Percentiles rank a stretch among this genome's conserved stretches.
phyloP scores from a whole-genome alignment of 1,140 invertebrate species.

The Calephelis nemesis region DNA sequence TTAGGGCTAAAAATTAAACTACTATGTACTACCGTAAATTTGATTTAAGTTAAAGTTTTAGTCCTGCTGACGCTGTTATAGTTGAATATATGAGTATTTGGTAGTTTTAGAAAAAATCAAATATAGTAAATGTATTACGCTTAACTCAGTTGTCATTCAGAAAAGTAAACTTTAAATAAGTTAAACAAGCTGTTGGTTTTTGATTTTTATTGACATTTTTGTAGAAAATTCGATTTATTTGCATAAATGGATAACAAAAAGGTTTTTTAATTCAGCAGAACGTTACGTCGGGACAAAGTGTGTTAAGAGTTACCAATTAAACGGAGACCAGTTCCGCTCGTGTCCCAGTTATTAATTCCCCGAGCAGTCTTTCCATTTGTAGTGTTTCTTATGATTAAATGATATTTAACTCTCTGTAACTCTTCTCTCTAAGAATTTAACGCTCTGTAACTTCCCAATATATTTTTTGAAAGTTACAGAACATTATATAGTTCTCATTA shows the following conservation, averaged over 20 bases:
- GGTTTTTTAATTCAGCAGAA: constrained; percentile 13
- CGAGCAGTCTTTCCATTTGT: constrained; percentile 2
- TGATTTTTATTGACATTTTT: constrained; percentile 12
- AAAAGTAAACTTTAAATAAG: constrained; percentile 8
- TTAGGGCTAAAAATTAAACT: too few species aligned
- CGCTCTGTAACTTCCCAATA: too few species aligned
- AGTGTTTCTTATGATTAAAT: constrained; percentile 17
- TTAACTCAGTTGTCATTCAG: neutral
- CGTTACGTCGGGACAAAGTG: constrained; percentile 11
- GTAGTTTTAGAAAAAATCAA: too few species aligned
- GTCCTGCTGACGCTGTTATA: too few species aligned
- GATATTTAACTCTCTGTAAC: too few species aligned
- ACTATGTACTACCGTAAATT: too few species aligned
- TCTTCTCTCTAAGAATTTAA: too few species aligned
- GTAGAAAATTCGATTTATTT: constrained; percentile 11
- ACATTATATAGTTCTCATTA: too few species aligned
- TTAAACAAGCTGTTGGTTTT: constrained; percentile 9
- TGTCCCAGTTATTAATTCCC: constrained; percentile 11
- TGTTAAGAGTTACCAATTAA: constrained; percentile 18
- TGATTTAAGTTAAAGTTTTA: too few species aligned
- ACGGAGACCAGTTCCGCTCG: neutral
- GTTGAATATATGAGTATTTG: too few species aligned
- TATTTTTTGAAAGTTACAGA: too few species aligned
- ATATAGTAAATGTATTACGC: too few species aligned
- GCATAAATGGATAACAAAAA: constrained; percentile 17